Evolutionary conservation across 2,797 vertebrate species (phyloP).

Genomic region (Gallinago solitaria): DNA sequence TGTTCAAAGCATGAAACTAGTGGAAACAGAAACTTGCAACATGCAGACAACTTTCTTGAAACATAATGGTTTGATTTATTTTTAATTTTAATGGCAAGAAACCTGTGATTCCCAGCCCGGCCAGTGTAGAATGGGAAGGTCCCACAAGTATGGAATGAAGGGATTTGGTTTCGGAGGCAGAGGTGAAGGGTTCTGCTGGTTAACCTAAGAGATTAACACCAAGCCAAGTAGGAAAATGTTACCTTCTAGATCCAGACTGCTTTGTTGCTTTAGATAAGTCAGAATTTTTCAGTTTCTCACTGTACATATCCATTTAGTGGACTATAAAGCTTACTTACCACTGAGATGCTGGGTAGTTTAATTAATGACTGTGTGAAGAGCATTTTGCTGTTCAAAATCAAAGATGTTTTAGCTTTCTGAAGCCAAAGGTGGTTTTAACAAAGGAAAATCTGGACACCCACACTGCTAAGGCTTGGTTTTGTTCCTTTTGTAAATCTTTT

Average conservation of each 20-base stretch:
- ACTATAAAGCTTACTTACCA: background rate
- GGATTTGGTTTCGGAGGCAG: background rate
- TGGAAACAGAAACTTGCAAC: background rate
- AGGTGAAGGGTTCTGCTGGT: background rate
- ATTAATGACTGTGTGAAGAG: background rate
- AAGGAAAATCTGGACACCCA: background rate
- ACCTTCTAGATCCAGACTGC: background rate
- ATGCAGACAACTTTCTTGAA: background rate
- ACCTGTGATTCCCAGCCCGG: background rate
- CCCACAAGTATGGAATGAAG: background rate
- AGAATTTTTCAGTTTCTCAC: background rate
- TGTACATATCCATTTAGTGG: background rate
- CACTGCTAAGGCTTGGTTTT: background rate
- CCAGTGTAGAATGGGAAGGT: background rate
- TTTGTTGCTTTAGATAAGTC: background rate
- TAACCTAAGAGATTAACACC: background rate
- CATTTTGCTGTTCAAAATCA: background rate
- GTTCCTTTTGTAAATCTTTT: background rate
- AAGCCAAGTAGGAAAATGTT: background rate
- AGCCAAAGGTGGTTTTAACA: background rate
- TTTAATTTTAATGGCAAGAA: background rate
- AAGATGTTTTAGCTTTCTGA: background rate
- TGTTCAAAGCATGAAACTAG: background rate
- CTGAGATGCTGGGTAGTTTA: background rate
- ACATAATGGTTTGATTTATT: rapidly evolving